Evolutionary conservation across 2,113 vertebrate genomes (phyloP), one percentile per base, ranked within the genome.

Genomic region (Rana temporaria): DNA sequence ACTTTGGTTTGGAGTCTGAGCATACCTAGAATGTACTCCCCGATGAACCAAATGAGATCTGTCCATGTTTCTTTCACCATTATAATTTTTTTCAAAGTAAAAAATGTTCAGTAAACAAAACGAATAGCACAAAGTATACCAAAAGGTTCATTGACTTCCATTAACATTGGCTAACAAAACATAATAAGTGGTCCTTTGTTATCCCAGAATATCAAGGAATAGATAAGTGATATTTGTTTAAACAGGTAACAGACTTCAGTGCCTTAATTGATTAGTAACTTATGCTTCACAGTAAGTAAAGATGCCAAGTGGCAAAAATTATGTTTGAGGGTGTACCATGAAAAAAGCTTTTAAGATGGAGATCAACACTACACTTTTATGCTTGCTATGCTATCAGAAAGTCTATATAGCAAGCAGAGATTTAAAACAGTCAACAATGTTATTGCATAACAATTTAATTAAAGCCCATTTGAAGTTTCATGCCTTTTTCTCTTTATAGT

Each of bases 151-250:
- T 30, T 8, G 55, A 34, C 57, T 42, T 42, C 57, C 32, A 75
- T 75, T 75, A 75, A 22, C 15, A 57, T 24, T 15, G 19, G 38
- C 56, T 60, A 75, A 34, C 56, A 60, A 38, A 42, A 62, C 56
- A 42, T 34, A 42, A 62, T 30, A 62, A 75, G 72, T 38, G 72
- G 72, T 20, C 56, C 3, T 75, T 42, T 75, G 72, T 62, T 32
- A 75, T 75, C 42, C 14, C 57, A 4, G 19, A 9, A 5, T 74
- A 74, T 42, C 18, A 14, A 56, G 20, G 18, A 20, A 38, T 30
- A 60, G 56, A 75, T 20, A 38, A 42, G 56, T 14, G n/a, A 34
- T 75, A 34, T 12, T 12, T 60, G 32, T 62, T 75, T 75, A 34
- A 75, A 24, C 72, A 75, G 72, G 56, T 75, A 56, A 42, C 55